Base-by-base conservation (phyloP, 35 echinoderm and acorn worm species). In the Lytechinus variegatus region DNA sequence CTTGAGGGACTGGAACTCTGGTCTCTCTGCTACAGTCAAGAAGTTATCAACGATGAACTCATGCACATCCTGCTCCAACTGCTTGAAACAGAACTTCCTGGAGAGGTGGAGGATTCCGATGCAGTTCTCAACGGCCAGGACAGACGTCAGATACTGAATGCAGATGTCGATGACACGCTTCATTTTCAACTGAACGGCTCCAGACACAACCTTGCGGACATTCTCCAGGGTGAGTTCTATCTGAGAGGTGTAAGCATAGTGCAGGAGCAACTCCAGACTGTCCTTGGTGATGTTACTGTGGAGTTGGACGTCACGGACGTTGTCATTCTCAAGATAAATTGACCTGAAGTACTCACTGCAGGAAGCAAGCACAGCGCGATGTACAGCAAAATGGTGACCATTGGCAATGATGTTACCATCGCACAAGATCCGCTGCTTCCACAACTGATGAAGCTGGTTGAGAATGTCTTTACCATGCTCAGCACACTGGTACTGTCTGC, bases 311-410 rank as follows among this genome's bases (percentile, higher is more conserved):
- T 99, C 98, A 52, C 95, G 95, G 13, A 97, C 94, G 52, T 94
- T 95, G 33, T 99, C 97, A 52, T 96, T 97, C 91, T 96, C 91
- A 4, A 96, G 96, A 89, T 97, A 99, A 44, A 99, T 97, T 3
- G 92, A 52, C 10, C 95, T 90, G 92, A 99, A 99, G 95, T 98
- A 99, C 56, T 98, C 97, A 53, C 98, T 99, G 93, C 98, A 99
- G 21, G 98, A 96, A 1, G 98, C 98, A 1, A 99, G 89, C 3
- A 99, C 95, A 14, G 96, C 97, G 9, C 97, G 95, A 53, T 99
- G 98, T 4, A 99, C 93, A 14, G 95, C 94, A 88, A 97, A 96
- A 71, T 99, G 98, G 44, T 96, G 57, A 13, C 92, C 96, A 51
- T 96, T 95, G 27, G 96, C 96, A 28, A 99, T 96, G 4, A 99